Evolutionary conservation across 2,113 vertebrate species (phyloP).

Genomic region (Balaenoptera acutorostrata): DNA sequence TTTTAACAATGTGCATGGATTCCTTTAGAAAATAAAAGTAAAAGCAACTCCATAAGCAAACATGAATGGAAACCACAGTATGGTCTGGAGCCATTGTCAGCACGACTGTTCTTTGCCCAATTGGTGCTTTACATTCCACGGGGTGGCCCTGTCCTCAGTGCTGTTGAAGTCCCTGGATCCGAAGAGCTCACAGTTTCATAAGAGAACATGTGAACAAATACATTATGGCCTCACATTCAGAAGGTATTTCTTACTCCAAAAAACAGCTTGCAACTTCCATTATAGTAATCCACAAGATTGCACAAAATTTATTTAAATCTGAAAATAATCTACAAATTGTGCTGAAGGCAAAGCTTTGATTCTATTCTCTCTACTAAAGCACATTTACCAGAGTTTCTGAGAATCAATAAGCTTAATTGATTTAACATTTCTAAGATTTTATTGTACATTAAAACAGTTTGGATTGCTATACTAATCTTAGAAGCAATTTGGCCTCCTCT

Average conservation of each 20-base stretch:
- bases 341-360: not conserved
- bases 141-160: not conserved
- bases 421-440: slow-evolving; percentile 36
- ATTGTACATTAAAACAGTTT: slow-evolving; percentile 18
- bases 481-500: slow-evolving; percentile 27
- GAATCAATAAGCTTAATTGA: slow-evolving; percentile 4
- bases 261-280: not conserved
- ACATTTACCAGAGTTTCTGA: not conserved
- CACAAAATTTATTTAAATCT: slow-evolving; percentile 8
- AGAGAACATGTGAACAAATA: not conserved
- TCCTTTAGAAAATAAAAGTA: not conserved
- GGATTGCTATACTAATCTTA: not conserved
- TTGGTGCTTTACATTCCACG: not conserved
- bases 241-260: not conserved
- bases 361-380: not conserved
- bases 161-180: not conserved
- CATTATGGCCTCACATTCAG: not conserved
- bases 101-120: not conserved
- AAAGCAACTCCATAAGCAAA: not conserved
- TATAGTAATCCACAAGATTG: not conserved
- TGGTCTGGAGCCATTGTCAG: not conserved
- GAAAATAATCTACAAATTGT: not conserved
- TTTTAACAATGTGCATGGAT: not conserved
- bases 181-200: not conserved
- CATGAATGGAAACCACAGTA: not conserved